Evolutionary conservation across 2,888 invertebrate genomes (phyloP), one percentile per base, ranked within the genome.

Genomic region (Hermaeophaga mercurialis): DNA sequence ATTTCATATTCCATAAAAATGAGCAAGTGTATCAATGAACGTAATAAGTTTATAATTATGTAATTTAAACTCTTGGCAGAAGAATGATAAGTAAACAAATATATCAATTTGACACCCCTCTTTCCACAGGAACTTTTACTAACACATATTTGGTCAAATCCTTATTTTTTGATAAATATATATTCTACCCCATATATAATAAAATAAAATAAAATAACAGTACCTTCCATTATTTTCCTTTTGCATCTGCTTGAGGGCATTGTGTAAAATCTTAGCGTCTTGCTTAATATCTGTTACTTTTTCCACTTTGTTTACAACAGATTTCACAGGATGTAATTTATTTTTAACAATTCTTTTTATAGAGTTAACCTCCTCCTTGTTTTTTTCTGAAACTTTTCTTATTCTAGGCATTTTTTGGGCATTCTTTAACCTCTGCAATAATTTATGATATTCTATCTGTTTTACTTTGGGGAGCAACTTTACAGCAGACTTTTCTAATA

Each of bases 401-500:
- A 58, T 19, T 36, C 59, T 53, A 14, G 59, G 57, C 54, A 59
- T 65, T 36, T 62, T 65, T 48, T 72, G 66, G 2, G 75, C 74
- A 50, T 68, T 69, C 53, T 72, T 69, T 33, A 78, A 60, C 62
- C 70, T 71, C 56, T 71, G 69, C 49, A 75, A 69, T 43, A 79
- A 62, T 56, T 70, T 67, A 31, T 72, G 72, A 65, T 78, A 79
- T 58, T 79, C 78, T 31, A 73, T 56, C 65, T 78, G 78, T 64
- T 77, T 74, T 5, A 69, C 72, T 63, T 73, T 70, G 9, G 78
- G 76, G 44, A 79, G 62, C 28, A 76, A 67, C 58, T 75, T 76
- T 15, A 78, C 68, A 8, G 72, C 70, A 0, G 76, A 76, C 54
- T 76, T 76, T 58, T 65, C 58, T 24, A 62, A 52, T 47, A 57